Base-by-base conservation (phyloP, 2,797 vertebrate genomes). In the Notoglanidium macrostoma region DNA sequence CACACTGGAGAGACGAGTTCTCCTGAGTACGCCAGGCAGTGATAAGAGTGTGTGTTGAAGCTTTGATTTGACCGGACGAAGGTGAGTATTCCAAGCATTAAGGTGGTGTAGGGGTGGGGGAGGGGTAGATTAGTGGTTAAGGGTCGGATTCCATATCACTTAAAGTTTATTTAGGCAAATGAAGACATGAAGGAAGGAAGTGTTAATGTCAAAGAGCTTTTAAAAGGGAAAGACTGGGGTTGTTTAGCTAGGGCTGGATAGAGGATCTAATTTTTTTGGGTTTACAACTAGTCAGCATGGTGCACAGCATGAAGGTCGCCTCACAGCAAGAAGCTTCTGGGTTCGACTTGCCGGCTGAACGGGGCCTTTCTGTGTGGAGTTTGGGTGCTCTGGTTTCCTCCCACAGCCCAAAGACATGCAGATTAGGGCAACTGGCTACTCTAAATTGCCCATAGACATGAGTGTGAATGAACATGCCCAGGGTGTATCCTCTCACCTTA, bases 41-140 rank as follows among this genome's bases (percentile, higher is more conserved):
- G 79, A 88, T 88, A 81, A 83, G 68, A 26, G 44, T 44, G 67
- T 51, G 17, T 49, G 44, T 9, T n/a, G 12, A n/a, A n/a, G 21
- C 81, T 86, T 88, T 81, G 84, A 88, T 88, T 77, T 51, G 29
- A 29, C 35, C 10, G 44, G 55, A 29, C 0, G 78, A 74, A 87
- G 86, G 86, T 76, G 79, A 76, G 54, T 74, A 77, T 49, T 65
- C 19, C 17, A 77, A 49, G 59, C 51, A 32, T 51, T 49, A 78
- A 85, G 40, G 26, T 8, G 32, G 11, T 35, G 12, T 73, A 35
- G 44, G 26, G 84, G 84, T 10, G 26, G 44, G 51, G 46, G 12
- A 2, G 9, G 10, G 26, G 61, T 32, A 49, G 61, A 83, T 67
- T 21, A 83, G 44, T 1, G 5, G 10, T 51, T n/a, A 79, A 40